A percentile compares a stretch with the other conserved stretches of the same genome.
Evolutionary conservation across 2,797 vertebrate species (phyloP).

Genomic region (Cheirogaleus major): DNA sequence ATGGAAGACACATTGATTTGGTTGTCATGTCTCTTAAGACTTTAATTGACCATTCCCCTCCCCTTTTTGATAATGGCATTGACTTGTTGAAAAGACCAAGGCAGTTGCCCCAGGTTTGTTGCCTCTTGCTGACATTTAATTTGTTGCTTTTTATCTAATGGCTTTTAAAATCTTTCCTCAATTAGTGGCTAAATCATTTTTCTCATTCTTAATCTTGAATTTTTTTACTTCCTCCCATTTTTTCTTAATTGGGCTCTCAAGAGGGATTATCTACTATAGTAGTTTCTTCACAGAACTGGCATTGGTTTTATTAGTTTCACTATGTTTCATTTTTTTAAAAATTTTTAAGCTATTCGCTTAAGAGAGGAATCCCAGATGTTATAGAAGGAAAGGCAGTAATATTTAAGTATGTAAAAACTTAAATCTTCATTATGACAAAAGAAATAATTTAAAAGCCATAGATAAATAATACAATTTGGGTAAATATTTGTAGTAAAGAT

Average conservation of each 20-base stretch:
- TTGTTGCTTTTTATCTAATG: conserved; percentile 17
- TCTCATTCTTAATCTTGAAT: conserved; percentile 16
- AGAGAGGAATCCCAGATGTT: not conserved
- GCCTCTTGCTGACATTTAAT: not conserved
- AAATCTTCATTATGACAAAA: not conserved
- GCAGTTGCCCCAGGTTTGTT: not conserved
- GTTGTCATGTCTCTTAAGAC: not conserved
- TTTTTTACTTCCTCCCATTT: not conserved
- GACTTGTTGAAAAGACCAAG: not conserved
- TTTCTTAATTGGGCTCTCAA: not conserved
- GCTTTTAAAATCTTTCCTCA: not conserved
- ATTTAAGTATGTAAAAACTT: not conserved
- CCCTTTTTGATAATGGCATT: not conserved
- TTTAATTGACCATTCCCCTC: not conserved
- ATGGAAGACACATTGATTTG: not conserved
- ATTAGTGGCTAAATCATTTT: not conserved
- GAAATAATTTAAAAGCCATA: not conserved
- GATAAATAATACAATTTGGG: not conserved
- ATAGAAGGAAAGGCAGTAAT: not conserved
- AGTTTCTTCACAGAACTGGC: not conserved
- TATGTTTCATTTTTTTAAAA: not conserved
- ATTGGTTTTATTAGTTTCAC: not conserved
- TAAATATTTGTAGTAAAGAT: conserved; percentile 31
- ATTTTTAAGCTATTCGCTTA: not conserved
- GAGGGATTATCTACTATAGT: not conserved